phyloP scores from a whole-genome alignment of 1,140 invertebrate species.

The Cephus cinctus region DNA sequence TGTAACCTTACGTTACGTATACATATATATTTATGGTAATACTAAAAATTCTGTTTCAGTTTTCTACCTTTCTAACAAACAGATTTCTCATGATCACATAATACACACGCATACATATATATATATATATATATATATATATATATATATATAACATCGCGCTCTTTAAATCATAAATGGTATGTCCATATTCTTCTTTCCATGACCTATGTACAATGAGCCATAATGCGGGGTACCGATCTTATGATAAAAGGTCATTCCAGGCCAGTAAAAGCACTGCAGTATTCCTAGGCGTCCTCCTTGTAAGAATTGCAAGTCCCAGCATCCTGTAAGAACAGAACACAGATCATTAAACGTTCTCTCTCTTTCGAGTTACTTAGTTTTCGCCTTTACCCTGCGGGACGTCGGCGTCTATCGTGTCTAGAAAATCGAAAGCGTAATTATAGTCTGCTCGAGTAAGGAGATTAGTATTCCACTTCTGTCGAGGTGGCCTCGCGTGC shows the following conservation, averaged over 20 bases:
- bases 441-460: conserved; percentile 72
- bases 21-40: too few species aligned
- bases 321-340: conserved; percentile 53
- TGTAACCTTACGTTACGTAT: too few species aligned
- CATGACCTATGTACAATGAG: conserved; percentile 71
- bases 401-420: conserved; percentile 67
- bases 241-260: conserved; percentile 72
- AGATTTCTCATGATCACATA: too few species aligned
- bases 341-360: conserved; percentile 9
- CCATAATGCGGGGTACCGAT: conserved; percentile 66
- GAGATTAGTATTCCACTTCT: conserved; percentile 72
- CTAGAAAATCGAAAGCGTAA: conserved; percentile 75
- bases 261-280: conserved; percentile 72
- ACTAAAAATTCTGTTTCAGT: too few species aligned
- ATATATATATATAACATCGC: too few species aligned
- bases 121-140: too few species aligned
- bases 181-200: conserved; percentile 71
- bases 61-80: too few species aligned
- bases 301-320: conserved; percentile 62
- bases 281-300: conserved; percentile 61
- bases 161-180: conserved; percentile 68
- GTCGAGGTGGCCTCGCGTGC: conserved; percentile 64
- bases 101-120: too few species aligned
- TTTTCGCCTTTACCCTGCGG: conserved; percentile 52
- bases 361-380: background rate